Evolutionary conservation across 2,797 vertebrate species (phyloP), one percentile per base, ranked within the genome.

Genomic region (Amphiprion clarkii): DNA sequence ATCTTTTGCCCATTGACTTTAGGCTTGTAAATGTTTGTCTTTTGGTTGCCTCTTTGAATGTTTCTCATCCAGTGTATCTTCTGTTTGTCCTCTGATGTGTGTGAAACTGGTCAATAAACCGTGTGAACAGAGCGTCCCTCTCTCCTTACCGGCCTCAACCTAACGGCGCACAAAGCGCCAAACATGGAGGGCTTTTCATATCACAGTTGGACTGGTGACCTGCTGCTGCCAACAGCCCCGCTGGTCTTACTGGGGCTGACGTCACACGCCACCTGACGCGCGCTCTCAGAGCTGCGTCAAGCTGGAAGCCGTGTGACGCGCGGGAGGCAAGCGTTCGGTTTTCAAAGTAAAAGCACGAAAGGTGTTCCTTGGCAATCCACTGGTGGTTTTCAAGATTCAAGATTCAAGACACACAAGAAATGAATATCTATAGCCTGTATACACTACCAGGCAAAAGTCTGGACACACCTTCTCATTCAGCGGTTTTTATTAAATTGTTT

Each of bases 91-190:
- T 89, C 82, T 67, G 59, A 88, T 75, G 88, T 93, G 91, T 93
- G 92, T 93, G 90, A 79, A 91, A 83, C 83, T 92, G 87, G 91
- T 89, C 90, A 93, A 94, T 93, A 93, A 95, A 93, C 62, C 65
- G 87, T 92, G 88, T 93, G 91, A 92, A 91, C 87, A 80, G 74
- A 90, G 71, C 5, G 40, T 73, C 63, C 56, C 48, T 19, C 23
- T 19, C 7, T 33, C 52, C 29, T 62, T 16, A 23, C 31, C 60
- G 49, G 16, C 36, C 46, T 51, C 17, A 40, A 60, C 65, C 85
- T 81, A 82, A 73, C 78, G 71, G 40, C 63, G 58, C 71, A 82
- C 84, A 49, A 71, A 27, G 60, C 3, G 2, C 21, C 68, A 44
- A 85, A 84, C 76, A 89, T 84, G 77, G 78, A 87, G 68, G 79